Evolutionary conservation across 1,140 invertebrate genomes (phyloP).

Genomic region (Drosophila nasuta): DNA sequence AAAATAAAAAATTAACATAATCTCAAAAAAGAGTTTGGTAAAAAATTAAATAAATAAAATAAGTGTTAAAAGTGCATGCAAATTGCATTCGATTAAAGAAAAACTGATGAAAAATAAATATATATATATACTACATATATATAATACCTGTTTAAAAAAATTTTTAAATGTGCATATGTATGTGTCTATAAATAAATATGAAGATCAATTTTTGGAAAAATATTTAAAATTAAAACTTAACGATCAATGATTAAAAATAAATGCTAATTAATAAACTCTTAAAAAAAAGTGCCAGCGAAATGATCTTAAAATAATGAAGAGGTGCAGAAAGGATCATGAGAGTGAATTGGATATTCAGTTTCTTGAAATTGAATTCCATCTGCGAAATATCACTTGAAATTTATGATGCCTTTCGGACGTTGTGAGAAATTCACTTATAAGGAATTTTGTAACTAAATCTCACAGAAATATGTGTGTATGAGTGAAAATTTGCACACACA

Average conservation of each 20-base stretch:
- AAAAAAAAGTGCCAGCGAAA: constrained; percentile 29
- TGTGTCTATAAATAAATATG: constrained; percentile 56
- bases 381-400: constrained; percentile 19
- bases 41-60: constrained; percentile 1
- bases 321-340: neutral
- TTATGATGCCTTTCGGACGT: constrained; percentile 56
- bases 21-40: constrained; percentile 37
- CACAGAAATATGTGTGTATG: constrained; percentile 51
- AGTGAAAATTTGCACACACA: constrained; percentile 64
- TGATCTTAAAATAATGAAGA: neutral
- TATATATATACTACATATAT: constrained; percentile 15
- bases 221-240: constrained; percentile 18
- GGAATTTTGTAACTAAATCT: constrained; percentile 84
- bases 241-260: constrained; percentile 31
- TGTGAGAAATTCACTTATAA: constrained; percentile 79
- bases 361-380: constrained; percentile 3
- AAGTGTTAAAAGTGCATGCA: constrained; percentile 66
- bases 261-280: constrained; percentile 6
- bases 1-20: constrained; percentile 13
- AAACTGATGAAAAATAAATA: constrained; percentile 20
- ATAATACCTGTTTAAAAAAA: constrained; percentile 13
- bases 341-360: neutral
- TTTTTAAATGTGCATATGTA: constrained; percentile 63
- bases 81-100: constrained; percentile 38
- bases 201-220: constrained; percentile 18